Base-by-base conservation (phyloP, 2,797 vertebrate genomes). In the Gambelia wislizenii region DNA sequence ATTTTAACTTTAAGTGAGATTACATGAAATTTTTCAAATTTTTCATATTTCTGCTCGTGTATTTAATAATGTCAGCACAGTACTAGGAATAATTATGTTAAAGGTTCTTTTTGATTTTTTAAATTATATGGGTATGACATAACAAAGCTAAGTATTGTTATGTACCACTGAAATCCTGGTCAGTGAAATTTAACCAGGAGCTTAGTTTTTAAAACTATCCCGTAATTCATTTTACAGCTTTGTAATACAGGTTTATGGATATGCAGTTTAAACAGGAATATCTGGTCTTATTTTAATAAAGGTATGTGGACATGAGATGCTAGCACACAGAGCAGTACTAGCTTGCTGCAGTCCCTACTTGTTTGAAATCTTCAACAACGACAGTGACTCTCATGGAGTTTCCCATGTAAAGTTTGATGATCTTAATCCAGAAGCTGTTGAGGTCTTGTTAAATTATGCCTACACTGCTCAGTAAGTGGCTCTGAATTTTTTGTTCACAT, bases 341-440 rank as follows among this genome's bases (percentile, higher is more conserved):
- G 99, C 99, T 42, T 99, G 99, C 97, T 99, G 99, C 97, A 99
- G 99, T 93, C 99, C 99, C 39, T 99, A 99, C 95, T 95, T 99
- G 95, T 99, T 99, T 91, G 99, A 99, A 97, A 99, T 99, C 97
- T 99, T 99, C 94, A 99, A 99, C 90, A 99, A 97, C 82, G 99
- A 99, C 86, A 97, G 97, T 0, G 99, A 99, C 95, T 96, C 98
- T 93, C 98, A 98, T 0, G 98, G 99, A 83, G 94, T 99, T 95
- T 99, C 99, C 14, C 99, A 99, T 77, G 98, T 99, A 91, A 99
- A 98, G 92, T 99, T 99, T 64, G 99, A 99, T 94, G 99, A 99
- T 96, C 97, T 99, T 96, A 98, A 99, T 93, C 99, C 99, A 42
- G 98, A 98, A 93, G 99, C 99, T 94, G 98, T 99, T 95, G 99